Base-by-base conservation (phyloP, 2,113 vertebrate genomes). In the Rallus limicola region DNA sequence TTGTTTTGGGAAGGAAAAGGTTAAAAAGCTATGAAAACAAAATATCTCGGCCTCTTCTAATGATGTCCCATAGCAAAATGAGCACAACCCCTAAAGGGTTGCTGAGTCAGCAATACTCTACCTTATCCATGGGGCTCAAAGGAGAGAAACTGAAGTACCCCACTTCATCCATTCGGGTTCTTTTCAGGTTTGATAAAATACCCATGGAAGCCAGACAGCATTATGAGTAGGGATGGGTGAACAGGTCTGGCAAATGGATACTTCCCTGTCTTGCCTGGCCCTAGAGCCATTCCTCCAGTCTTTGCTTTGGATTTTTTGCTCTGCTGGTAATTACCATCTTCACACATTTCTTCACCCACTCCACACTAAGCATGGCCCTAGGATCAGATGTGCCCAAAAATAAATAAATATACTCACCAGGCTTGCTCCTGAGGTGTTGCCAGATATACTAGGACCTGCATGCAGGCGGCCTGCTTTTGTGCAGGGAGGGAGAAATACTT, bases 1-100 rank as follows among this genome's bases (percentile, higher is more conserved):
- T 75, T 96, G 77, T 91, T 98, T 96, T 94, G 96, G 97, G 76
- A 97, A 97, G 90, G 95, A 98, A 97, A 95, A 97, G 89, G 98
- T 98, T 98, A 98, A 98, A 95, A 96, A 97, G 94, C 94, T 95
- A 96, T 42, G 85, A 94, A 98, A 97, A 95, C 91, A 97, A 88
- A 96, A 25, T 53, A 70, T 90, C 82, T 93, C 23, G 8, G 85
- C 58, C 82, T 95, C 68, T 93, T 97, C 91, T 95, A 88, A 80
- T 82, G 60, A 25, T 86, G 95, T 91, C 81, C 75, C 42, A 34
- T 67, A 46, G 94, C 85, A 96, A 86, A 93, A 46, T 13, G 24
- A 91, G 48, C 9, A 40, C 67, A 89, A 72, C 11, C 7, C 14
- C 28, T 52, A 88, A 76, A 85, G 11, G 18, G 31, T 0, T 72